A percentile compares a stretch with the other conserved stretches of the same genome.
phyloP scores from a whole-genome alignment of 1,140 invertebrate species.

The Hirudo medicinalis region DNA sequence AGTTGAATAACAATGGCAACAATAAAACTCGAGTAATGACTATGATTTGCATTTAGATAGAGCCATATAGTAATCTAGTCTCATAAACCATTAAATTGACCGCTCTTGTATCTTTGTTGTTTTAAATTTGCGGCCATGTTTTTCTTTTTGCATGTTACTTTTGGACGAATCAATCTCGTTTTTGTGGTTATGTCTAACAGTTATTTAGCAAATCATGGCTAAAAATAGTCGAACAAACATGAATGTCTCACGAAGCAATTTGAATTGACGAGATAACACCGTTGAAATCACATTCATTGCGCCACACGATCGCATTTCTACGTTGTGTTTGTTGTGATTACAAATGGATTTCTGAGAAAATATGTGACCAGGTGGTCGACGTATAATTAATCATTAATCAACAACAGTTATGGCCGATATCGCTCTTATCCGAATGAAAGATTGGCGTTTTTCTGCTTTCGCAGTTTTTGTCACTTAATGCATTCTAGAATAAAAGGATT shows the following conservation, averaged over 20 bases:
- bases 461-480: too few relatives aligned
- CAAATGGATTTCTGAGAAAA: conserved; percentile 1
- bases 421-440: neutral
- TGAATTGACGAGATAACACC: too few relatives aligned
- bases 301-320: too few relatives aligned
- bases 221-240: neutral
- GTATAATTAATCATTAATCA: conserved; percentile 13
- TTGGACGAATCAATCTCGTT: too few relatives aligned
- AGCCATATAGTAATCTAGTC: conserved; percentile 14
- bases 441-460: too few relatives aligned
- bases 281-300: too few relatives aligned
- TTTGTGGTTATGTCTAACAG: neutral
- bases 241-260: neutral
- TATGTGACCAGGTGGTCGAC: conserved; percentile 11
- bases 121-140: too few relatives aligned
- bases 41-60: conserved; percentile 14
- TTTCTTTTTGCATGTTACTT: too few relatives aligned
- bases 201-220: neutral
- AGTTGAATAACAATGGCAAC: conserved; percentile 11
- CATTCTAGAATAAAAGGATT: too few relatives aligned
- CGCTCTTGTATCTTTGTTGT: neutral
- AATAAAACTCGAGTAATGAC: conserved; percentile 10
- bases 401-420: conserved; percentile 9
- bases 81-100: conserved; percentile 11
- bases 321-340: too few relatives aligned